Base-by-base conservation (phyloP, 1,140 invertebrate species). In the Eumeta japonica region DNA sequence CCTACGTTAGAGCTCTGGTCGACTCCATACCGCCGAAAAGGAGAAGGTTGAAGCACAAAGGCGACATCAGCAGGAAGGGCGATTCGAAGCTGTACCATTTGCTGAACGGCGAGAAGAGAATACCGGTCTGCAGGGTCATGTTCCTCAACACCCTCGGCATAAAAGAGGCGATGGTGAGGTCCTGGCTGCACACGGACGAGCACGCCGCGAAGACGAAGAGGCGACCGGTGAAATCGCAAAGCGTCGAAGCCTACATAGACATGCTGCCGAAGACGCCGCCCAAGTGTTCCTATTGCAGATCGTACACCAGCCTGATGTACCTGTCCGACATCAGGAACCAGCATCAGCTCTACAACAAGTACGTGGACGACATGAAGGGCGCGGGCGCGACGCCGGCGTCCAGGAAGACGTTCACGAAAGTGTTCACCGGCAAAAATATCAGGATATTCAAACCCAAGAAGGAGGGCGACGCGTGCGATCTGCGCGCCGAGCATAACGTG, bases 141-240 rank as follows among this genome's bases (percentile, higher is more conserved):
- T 65, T 65, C 39, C 39, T 62, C 3, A 62, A 62, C 19, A 65
- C 62, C 12, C 31, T 65, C 24, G 62, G 59, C 0, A 40, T 65
- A 0, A 65, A 65, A 45, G 62, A 65, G 16, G 55, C 58, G 0
- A 62, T 52, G 42, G 41, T 62, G 0, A 37, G 60, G n/a, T 49
- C 46, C 11, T 63, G 60, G 60, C 16, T 63, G 11, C 10, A 15
- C 0, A n/a, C n/a, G n/a, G 44, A 20, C 2, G 32, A 32, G 10
- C 41, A 50, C n/a, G 48, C 24, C 15, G 39, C 45, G 2, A 52
- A 41, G 36, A 16, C 24, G 1, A 1, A 32, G 1, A 62, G 52
- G 43, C 44, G 34, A n/a, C 54, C 54, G 4, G 9, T 55, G 1
- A 57, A 61, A 41, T 37, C 48, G 0, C 11, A 52, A 39, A 54